Conservation (phyloP, 2,113 vertebrate genomes). For the Mionectes macconnelli region DNA sequence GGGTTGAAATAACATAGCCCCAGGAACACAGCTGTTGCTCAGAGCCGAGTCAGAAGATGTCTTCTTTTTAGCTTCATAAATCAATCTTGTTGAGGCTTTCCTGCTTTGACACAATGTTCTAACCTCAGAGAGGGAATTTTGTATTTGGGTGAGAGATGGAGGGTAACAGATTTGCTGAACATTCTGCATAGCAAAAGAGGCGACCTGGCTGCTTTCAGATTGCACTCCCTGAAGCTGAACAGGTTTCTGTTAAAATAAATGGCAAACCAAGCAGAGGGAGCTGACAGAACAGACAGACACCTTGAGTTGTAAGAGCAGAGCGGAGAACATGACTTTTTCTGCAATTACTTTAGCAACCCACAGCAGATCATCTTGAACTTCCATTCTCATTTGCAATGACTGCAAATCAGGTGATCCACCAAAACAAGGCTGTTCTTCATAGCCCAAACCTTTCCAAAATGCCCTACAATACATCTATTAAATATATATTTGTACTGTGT, state of each 20-base stretch:
- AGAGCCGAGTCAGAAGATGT: neutral
- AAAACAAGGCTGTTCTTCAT: neutral
- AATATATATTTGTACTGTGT: neutral
- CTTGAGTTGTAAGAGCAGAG: neutral
- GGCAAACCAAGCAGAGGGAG: neutral
- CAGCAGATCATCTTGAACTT: neutral
- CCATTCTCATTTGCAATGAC: neutral
- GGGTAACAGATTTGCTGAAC: conserved; percentile 26
- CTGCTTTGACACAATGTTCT: neutral
- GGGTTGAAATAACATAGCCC: neutral
- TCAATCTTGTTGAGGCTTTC: neutral
- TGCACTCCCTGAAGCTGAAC: conserved; percentile 17
- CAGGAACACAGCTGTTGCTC: neutral
- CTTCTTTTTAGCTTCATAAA: conserved; percentile 10
- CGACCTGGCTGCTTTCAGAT: neutral
- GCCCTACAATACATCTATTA: neutral
- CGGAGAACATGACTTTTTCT: neutral
- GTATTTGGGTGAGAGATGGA: neutral
- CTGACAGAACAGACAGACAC: neutral
- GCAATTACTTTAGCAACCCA: neutral
- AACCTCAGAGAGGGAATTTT: neutral
- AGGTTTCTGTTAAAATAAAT: neutral
- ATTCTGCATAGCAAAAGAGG: conserved; percentile 3
- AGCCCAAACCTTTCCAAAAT: neutral
- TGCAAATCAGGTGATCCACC: neutral